These are phyloP conservation scores for Albula glossodonta DNA, from an alignment of 2,113 vertebrate species.

Conservation along the genomic window DNA sequence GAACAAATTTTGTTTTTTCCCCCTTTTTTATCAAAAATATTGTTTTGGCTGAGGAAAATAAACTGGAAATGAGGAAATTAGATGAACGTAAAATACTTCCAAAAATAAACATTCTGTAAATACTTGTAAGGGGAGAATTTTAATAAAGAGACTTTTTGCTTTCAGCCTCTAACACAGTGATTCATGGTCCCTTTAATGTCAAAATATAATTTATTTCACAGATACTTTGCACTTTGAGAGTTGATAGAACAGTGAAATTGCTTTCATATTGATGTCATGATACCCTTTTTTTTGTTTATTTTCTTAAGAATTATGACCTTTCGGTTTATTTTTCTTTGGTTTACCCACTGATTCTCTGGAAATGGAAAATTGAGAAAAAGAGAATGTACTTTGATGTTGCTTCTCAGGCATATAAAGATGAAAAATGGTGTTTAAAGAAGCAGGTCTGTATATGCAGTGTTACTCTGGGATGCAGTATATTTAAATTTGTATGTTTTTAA, in stretches of 20 bases:
- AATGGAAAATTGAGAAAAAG: background rate
- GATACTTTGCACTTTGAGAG: slow-evolving; percentile 8
- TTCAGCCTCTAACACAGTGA: background rate
- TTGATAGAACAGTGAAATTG: background rate
- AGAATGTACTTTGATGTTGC: background rate
- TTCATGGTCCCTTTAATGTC: slow-evolving; percentile 1
- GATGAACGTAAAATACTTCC: background rate
- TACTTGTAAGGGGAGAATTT: background rate
- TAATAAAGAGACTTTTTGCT: background rate
- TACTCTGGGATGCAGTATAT: background rate
- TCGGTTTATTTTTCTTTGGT: background rate
- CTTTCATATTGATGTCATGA: background rate
- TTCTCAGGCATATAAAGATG: background rate
- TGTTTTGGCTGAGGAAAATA: too few species aligned
- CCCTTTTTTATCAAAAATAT: background rate
- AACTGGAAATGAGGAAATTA: background rate
- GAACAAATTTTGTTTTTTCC: background rate
- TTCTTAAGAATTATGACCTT: slow-evolving; percentile 3
- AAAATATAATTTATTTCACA: slow-evolving; percentile 10
- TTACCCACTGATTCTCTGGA: background rate
- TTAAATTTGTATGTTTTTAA: background rate
- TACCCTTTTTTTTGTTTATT: background rate
- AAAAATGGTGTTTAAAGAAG: background rate
- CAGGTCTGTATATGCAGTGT: background rate
- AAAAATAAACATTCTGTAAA: background rate